These are phyloP conservation scores for Eptatretus burgeri DNA, from an alignment of 2,113 vertebrate species.

Conservation along the genomic window DNA sequence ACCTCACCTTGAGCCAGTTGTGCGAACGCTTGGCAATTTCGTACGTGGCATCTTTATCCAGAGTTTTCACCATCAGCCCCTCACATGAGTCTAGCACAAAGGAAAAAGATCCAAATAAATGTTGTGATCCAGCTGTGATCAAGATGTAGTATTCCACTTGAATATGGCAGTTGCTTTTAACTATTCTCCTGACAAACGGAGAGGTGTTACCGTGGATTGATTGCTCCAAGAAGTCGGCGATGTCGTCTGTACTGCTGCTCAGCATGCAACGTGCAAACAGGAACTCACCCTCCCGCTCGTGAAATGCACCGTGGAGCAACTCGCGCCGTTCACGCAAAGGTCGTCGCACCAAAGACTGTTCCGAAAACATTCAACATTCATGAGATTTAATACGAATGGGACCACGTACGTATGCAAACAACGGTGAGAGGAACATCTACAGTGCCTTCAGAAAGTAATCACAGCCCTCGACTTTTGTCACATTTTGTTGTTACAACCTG, in stretches of 20 bases:
- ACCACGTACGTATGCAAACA: too few relatives aligned
- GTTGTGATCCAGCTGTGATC: too few relatives aligned
- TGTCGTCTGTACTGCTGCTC: constrained; percentile 29
- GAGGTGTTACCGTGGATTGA: constrained; percentile 35
- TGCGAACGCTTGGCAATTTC: constrained; percentile 67
- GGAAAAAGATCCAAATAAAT: neutral
- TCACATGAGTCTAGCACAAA: constrained; percentile 41
- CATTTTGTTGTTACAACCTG: too few relatives aligned
- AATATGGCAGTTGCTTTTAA: too few relatives aligned
- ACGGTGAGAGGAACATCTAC: too few relatives aligned
- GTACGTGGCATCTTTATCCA: constrained; percentile 51
- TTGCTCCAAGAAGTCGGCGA: constrained; percentile 55
- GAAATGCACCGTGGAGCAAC: constrained; percentile 34
- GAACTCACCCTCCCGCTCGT: constrained; percentile 45
- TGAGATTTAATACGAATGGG: too few relatives aligned
- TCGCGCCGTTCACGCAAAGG: constrained; percentile 31
- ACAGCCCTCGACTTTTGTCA: too few relatives aligned
- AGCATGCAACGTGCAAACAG: constrained; percentile 40
- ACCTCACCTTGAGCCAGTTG: constrained; percentile 59
- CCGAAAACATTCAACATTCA: neutral
- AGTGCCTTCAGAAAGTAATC: too few relatives aligned
- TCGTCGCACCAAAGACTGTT: constrained; percentile 36
- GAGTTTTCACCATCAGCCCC: constrained; percentile 62
- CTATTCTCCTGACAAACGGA: neutral
- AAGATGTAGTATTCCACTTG: too few relatives aligned